Conservation (phyloP, 35 echinoderm and acorn worm genomes). For the Heliocidaris erythrogramma region DNA sequence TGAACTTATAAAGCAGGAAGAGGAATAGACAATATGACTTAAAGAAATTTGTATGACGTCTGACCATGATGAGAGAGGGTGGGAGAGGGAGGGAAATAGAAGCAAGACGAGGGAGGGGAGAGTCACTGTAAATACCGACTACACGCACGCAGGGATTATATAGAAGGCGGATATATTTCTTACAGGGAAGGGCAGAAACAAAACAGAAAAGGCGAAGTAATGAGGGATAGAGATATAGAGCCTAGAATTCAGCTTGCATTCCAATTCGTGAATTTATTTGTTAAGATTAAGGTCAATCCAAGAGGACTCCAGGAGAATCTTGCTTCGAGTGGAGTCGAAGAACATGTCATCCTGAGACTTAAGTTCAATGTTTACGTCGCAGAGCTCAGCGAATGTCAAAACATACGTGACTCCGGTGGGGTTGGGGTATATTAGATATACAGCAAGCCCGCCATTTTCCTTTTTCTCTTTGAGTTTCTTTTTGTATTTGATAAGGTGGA, state of each 20-base stretch:
- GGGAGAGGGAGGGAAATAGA: background rate
- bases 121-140: background rate
- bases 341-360: background rate
- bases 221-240: background rate
- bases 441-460: background rate
- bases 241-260: background rate
- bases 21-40: background rate
- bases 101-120: background rate
- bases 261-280: slow-evolving; percentile 4
- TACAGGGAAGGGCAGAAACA: background rate
- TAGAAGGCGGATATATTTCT: background rate
- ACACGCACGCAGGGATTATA: background rate
- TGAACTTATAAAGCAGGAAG: background rate
- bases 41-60: background rate
- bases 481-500: background rate
- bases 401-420: background rate
- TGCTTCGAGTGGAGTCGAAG: background rate
- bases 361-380: slow-evolving; percentile 1
- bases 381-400: background rate
- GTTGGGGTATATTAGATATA: background rate
- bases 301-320: background rate
- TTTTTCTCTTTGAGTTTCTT: background rate
- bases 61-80: background rate
- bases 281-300: slow-evolving; percentile 17
- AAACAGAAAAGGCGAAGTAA: background rate